These are phyloP conservation scores for Bombus superbus DNA, from an alignment of 1,140 invertebrate species.

Conservation along the genomic window DNA sequence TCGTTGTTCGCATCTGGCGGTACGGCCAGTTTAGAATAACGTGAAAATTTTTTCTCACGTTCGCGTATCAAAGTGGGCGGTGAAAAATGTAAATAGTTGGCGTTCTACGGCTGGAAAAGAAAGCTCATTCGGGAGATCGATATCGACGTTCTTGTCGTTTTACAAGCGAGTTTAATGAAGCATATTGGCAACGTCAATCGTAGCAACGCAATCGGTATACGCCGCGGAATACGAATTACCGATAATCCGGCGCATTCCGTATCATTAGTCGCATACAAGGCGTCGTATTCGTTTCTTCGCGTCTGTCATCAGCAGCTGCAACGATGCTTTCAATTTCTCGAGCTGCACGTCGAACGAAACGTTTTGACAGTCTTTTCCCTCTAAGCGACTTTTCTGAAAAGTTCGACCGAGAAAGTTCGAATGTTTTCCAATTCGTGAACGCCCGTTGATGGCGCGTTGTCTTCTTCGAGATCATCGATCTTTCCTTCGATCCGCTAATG, in stretches of 20 bases:
- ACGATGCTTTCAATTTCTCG: not conserved
- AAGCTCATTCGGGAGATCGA: not conserved
- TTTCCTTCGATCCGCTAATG: conserved; percentile 10
- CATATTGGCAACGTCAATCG: not conserved
- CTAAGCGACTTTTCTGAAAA: too few species aligned
- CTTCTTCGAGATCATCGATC: conserved; percentile 18
- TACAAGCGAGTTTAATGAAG: not conserved
- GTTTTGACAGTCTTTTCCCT: not conserved
- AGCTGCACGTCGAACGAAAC: not conserved
- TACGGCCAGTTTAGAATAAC: too few species aligned
- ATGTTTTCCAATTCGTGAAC: too few species aligned
- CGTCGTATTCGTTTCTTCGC: not conserved
- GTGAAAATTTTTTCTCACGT: not conserved
- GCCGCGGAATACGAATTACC: not conserved
- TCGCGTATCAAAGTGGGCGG: not conserved
- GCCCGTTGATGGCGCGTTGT: not conserved
- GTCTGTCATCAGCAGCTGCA: not conserved
- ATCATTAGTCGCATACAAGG: conserved; percentile 32
- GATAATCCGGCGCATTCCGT: conserved; percentile 7
- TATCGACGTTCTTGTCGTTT: conserved; percentile 20
- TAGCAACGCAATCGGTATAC: not conserved
- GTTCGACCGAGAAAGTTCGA: not conserved
- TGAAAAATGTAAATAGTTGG: not conserved
- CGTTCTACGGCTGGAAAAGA: not conserved
- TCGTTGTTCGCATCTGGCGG: too few species aligned